These are phyloP conservation scores for Gobionotothen gibberifrons DNA, from an alignment of 2,797 vertebrate species.

Conservation along the genomic window DNA sequence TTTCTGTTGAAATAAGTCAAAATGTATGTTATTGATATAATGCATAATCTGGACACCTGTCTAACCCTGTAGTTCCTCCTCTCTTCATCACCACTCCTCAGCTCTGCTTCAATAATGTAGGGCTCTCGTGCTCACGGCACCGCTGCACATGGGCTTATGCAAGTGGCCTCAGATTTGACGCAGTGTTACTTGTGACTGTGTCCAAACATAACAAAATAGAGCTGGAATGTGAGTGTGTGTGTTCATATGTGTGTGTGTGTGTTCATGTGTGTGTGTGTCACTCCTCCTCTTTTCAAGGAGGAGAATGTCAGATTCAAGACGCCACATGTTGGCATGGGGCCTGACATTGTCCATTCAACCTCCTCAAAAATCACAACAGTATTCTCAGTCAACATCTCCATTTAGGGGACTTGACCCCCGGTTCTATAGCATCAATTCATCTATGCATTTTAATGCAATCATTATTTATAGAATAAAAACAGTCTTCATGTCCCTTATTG, in stretches of 20 bases:
- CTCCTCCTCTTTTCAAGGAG: slow-evolving; percentile 18
- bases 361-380: slow-evolving; percentile 51
- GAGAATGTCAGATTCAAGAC: slow-evolving; percentile 62
- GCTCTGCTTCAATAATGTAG: slow-evolving; percentile 56
- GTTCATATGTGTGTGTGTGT: not conserved
- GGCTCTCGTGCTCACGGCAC: slow-evolving; percentile 11
- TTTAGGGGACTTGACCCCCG: slow-evolving; percentile 11
- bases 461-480: too few species aligned
- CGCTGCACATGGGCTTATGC: slow-evolving; percentile 25
- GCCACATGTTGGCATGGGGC: slow-evolving; percentile 56
- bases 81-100: slow-evolving; percentile 5
- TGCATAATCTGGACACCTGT: not conserved
- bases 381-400: slow-evolving; percentile 42
- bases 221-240: slow-evolving; percentile 19
- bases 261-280: slow-evolving; percentile 10
- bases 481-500: too few species aligned
- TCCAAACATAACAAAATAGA: slow-evolving; percentile 17
- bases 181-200: slow-evolving; percentile 22
- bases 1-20: not conserved
- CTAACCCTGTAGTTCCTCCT: not conserved
- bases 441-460: too few species aligned
- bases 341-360: slow-evolving; percentile 63
- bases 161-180: slow-evolving; percentile 22
- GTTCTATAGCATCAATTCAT: not conserved
- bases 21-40: not conserved